Base-by-base conservation (phyloP, 1,140 invertebrate species). In the Battus philenor region DNA sequence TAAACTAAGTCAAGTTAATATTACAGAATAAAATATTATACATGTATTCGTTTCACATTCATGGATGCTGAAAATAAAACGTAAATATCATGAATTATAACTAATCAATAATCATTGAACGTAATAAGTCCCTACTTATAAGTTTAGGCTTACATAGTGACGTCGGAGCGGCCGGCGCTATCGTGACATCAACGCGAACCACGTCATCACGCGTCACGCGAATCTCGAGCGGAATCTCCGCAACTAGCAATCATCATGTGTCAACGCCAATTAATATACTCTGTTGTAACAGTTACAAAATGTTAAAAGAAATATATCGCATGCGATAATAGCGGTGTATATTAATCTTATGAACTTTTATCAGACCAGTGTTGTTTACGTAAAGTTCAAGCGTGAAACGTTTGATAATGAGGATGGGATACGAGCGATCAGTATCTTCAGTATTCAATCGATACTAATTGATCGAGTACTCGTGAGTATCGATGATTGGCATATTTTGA, bases 121-220 rank as follows among this genome's bases (percentile, higher is more conserved):
- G n/a, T n/a, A n/a, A n/a, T n/a, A n/a, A n/a, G n/a, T n/a, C n/a
- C n/a, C n/a, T n/a, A n/a, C n/a, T n/a, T n/a, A n/a, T n/a, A n/a
- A n/a, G n/a, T n/a, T n/a, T n/a, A n/a, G n/a, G n/a, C n/a, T n/a
- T n/a, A n/a, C n/a, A n/a, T n/a, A n/a, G n/a, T n/a, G n/a, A n/a
- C n/a, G n/a, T n/a, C n/a, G n/a, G n/a, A n/a, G n/a, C n/a, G n/a
- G n/a, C n/a, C n/a, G 53, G 58, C 60, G 57, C 50, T 61, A 47
- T 61, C 55, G 68, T 83, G 76, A 83, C 76, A 77, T 81, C 80
- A 80, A 44, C 62, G 48, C 20, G 20, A 39, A 41, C 46, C 55
- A 69, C 74, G 77, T 81, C 74, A 78, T 22, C 18, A 6, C 60
- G 59, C 80, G 78, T 84, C 80, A 80, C 69, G 55, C 59, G 47